Evolutionary conservation across 35 echinoderm and acorn worm species (phyloP).

Genomic region (Ophiothrix spiculata): DNA sequence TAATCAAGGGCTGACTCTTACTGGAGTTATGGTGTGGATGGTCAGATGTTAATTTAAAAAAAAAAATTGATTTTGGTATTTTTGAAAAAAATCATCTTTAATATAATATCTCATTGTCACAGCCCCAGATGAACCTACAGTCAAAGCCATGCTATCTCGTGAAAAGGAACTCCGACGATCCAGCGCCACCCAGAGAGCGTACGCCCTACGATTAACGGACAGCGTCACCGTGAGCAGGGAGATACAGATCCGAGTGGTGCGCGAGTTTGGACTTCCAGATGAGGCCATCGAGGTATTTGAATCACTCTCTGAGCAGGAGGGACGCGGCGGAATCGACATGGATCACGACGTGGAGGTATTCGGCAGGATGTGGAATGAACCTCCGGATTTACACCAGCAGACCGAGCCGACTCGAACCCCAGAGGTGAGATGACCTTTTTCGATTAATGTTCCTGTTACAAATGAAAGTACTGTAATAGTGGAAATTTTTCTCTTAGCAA

Average conservation of each 20-base stretch:
- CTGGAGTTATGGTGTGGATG: no score
- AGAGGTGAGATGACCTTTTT: conserved; percentile 53
- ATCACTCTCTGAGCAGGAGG: conserved; percentile 28
- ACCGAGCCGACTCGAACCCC: conserved; percentile 60
- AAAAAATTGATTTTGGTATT: no score
- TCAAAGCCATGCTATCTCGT: conserved; percentile 79
- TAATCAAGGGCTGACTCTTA: no score
- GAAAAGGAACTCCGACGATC: conserved; percentile 88
- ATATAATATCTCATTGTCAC: neutral
- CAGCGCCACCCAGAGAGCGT: conserved; percentile 67
- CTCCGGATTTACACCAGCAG: conserved; percentile 69
- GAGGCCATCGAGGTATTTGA: conserved; percentile 93
- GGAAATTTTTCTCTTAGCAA: no score
- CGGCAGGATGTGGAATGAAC: conserved; percentile 85
- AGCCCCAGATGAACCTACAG: conserved; percentile 86
- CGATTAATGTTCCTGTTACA: neutral
- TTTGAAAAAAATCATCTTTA: neutral
- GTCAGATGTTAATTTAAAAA: no score
- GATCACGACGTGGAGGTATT: conserved; percentile 82
- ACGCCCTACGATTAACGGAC: conserved; percentile 70
- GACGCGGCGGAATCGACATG: conserved; percentile 31
- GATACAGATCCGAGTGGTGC: conserved; percentile 74
- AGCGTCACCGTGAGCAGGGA: conserved; percentile 55
- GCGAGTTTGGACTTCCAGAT: conserved; percentile 95
- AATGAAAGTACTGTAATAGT: no score